Conservation (phyloP, 2,113 vertebrate genomes). For the Grallaria varia region DNA sequence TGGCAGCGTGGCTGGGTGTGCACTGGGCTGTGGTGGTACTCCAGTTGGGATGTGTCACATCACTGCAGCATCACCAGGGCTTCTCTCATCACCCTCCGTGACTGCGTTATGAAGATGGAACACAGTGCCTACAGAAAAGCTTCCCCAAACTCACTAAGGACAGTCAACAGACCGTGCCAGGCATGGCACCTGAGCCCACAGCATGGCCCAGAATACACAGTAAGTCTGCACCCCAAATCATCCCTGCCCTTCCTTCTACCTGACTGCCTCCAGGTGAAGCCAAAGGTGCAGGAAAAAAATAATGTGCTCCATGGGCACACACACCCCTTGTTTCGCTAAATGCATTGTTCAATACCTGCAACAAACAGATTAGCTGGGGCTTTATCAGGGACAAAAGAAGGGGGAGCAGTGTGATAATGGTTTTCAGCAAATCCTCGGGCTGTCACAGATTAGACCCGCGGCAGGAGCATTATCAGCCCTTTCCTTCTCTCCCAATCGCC, state of each 20-base stretch:
- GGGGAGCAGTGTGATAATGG: conserved; percentile 87
- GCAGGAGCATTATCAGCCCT: conserved; percentile 80
- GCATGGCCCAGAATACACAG: no score
- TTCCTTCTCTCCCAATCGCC: conserved; percentile 66
- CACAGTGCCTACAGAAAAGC: not conserved
- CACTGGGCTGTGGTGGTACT: not conserved
- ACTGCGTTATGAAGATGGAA: rapidly evolving
- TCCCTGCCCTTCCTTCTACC: not conserved
- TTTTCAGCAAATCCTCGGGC: conserved; percentile 91
- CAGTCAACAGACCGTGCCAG: rapidly evolving
- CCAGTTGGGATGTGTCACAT: not conserved
- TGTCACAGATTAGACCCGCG: conserved; percentile 91
- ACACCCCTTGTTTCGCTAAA: conserved; percentile 78
- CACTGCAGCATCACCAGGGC: not conserved
- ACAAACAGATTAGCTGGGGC: conserved; percentile 93
- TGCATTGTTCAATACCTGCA: conserved; percentile 91
- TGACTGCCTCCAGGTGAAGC: rapidly evolving
- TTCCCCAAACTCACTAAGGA: not conserved
- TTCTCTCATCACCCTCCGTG: rapidly evolving
- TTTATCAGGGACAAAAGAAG: conserved; percentile 89
- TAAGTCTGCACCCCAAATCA: not conserved
- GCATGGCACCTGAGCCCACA: not conserved
- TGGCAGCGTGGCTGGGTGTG: not conserved
- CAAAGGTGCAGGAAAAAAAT: rapidly evolving
- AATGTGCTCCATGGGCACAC: not conserved